Percentiles rank a stretch among this genome's conserved stretches.
These are phyloP conservation scores for Stegodyphus mimosarum DNA, from an alignment of 1,140 invertebrate genomes.

Conservation along the genomic window DNA sequence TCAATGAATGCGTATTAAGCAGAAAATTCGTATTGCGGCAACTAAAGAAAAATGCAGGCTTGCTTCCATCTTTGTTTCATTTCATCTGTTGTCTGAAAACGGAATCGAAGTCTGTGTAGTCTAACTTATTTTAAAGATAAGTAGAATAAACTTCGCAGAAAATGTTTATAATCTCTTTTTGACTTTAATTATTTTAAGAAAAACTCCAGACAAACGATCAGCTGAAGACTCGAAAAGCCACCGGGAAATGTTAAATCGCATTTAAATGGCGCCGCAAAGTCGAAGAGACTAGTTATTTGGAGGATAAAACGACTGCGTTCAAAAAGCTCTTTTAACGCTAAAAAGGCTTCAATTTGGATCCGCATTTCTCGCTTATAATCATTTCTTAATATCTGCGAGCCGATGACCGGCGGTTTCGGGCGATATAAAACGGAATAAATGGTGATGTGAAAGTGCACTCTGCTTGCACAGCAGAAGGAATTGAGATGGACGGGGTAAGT, in stretches of 20 bases:
- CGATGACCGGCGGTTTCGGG: neutral
- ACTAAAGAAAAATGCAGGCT: too few species aligned
- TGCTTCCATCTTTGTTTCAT: too few species aligned
- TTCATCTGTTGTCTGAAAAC: too few species aligned
- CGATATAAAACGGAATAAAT: slow-evolving; percentile 19
- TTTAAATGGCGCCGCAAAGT: neutral
- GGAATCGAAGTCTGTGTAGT: too few species aligned
- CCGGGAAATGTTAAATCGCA: neutral
- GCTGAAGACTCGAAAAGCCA: too few species aligned
- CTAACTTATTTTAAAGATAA: too few species aligned
- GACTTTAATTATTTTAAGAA: too few species aligned
- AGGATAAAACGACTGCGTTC: neutral
- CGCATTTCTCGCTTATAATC: slow-evolving; percentile 19
- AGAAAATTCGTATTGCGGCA: too few species aligned
- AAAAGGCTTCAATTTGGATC: neutral
- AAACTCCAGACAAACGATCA: too few species aligned
- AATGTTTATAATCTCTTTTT: too few species aligned
- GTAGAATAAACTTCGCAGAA: too few species aligned
- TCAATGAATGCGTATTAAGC: too few species aligned
- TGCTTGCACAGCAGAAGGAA: neutral
- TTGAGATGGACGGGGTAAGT: slow-evolving; percentile 1
- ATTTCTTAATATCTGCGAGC: slow-evolving; percentile 15
- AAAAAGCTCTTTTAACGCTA: neutral
- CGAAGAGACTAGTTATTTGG: neutral
- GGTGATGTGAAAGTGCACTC: slow-evolving; percentile 15